Base-by-base conservation (phyloP, 2,888 invertebrate species). In the Caenorhabditis sulstoni region DNA sequence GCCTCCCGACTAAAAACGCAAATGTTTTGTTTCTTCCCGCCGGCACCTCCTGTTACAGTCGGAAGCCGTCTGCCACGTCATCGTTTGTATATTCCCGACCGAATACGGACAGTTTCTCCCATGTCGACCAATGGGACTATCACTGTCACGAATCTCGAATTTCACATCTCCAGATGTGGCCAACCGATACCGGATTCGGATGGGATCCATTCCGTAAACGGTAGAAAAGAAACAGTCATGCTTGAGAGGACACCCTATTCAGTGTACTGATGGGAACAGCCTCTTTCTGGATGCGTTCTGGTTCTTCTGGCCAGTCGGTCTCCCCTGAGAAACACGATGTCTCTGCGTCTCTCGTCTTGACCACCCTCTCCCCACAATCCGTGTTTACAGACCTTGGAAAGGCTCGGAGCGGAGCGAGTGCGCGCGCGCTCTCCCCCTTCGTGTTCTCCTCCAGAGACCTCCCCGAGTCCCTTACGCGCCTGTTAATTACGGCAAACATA, bases 401-500 rank as follows among this genome's bases (percentile, higher is more conserved):
- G 71, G 71, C 71, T 71, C 71, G 57, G 49, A 55, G 49, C 29
- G 29, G 29, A 29, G 29, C 29, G 29, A 29, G 29, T 29, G 29
- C 29, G 62, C 47, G 71, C 57, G 62, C 62, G 57, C 55, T 53
- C 64, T 53, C 50, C 41, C 41, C 41, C 50, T 20, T 23, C 20
- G 7, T 52, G 8, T 52, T 20, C 23, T 29, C 29, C 44, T 62
- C 39, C 41, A 29, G 29, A 29, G 55, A n/a, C n/a, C n/a, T n/a
- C n/a, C n/a, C n/a, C n/a, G n/a, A 44, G 73, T 64, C 49, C 22
- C 29, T 29, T 58, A 65, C 45, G 49, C 65, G 73, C 73, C 65
- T 75, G 75, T 75, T 75, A 75, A 75, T 75, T 67, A 67, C 55
- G 75, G 53, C 75, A 75, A 75, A 75, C 75, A 75, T 67, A 62